phyloP scores from a whole-genome alignment of 2,113 vertebrate genomes.

The Prochilodus magdalenae region DNA sequence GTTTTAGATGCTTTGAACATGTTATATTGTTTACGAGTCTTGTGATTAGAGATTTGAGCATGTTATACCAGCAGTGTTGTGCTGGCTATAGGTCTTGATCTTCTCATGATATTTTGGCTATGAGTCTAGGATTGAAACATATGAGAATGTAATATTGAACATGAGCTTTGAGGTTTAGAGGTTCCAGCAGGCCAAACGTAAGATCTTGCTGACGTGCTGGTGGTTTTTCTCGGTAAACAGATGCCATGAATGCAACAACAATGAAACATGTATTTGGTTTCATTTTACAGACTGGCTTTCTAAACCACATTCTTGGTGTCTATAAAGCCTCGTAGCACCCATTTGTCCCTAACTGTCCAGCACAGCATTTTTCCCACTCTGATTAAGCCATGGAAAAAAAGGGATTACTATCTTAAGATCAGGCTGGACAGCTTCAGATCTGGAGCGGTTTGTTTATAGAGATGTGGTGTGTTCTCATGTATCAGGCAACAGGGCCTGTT shows the following conservation, averaged over 20 bases:
- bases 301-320: constrained; percentile 11
- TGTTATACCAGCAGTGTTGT: too few species aligned
- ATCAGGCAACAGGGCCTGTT: constrained; percentile 48
- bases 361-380: background rate
- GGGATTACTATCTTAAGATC: background rate
- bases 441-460: background rate
- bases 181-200: background rate
- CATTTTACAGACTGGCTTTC: background rate
- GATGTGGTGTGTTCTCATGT: constrained; percentile 25
- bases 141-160: too few species aligned
- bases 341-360: background rate
- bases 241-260: too few species aligned
- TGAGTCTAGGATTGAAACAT: too few species aligned
- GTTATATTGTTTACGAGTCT: too few species aligned
- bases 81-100: too few species aligned
- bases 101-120: too few species aligned
- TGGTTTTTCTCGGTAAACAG: too few species aligned
- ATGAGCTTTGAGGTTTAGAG: background rate
- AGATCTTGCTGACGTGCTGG: background rate
- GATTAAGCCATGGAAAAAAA: constrained; percentile 9
- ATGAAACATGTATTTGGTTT: background rate
- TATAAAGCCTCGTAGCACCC: background rate
- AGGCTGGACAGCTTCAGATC: background rate
- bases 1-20: too few species aligned
- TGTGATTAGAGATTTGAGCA: too few species aligned